A percentile compares a stretch with the other conserved stretches of the same genome.
phyloP scores from a whole-genome alignment of 2,797 vertebrate species.

The Micrastur ruficollis region DNA sequence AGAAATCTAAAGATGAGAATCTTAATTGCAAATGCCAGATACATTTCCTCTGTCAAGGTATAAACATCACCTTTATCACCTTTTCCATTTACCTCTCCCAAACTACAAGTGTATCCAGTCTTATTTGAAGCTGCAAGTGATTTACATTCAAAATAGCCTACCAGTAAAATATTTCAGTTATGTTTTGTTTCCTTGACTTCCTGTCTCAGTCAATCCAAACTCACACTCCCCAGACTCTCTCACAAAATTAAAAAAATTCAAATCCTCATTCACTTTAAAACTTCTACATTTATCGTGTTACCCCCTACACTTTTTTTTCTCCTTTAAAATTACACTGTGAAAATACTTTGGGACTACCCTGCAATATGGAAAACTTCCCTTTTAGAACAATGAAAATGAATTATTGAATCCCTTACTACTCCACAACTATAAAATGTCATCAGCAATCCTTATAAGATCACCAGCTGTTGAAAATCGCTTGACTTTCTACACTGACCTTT shows the following conservation, averaged over 20 bases:
- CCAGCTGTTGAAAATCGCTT: slow-evolving; percentile 47
- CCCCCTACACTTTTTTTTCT: background rate
- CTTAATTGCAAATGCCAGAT: background rate
- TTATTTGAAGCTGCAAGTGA: background rate
- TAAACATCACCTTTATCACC: background rate
- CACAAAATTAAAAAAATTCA: background rate
- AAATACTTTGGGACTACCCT: background rate
- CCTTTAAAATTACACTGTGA: background rate
- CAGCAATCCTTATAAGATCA: slow-evolving; percentile 37
- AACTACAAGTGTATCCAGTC: background rate
- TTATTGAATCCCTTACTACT: background rate
- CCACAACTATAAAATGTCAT: slow-evolving; percentile 37
- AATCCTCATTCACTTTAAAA: background rate
- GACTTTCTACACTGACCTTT: slow-evolving; percentile 51
- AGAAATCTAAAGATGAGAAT: background rate
- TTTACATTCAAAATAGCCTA: background rate
- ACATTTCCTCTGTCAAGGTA: background rate
- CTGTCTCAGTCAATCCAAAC: background rate
- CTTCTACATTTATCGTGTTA: background rate
- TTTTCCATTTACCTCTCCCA: background rate
- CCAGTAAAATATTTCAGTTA: background rate
- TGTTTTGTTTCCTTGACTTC: background rate
- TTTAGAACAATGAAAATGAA: slow-evolving; percentile 13
- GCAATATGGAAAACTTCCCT: background rate
- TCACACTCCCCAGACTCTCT: background rate